Evolutionary conservation across 2,113 vertebrate genomes (phyloP).

Genomic region (Cacatua alba): DNA sequence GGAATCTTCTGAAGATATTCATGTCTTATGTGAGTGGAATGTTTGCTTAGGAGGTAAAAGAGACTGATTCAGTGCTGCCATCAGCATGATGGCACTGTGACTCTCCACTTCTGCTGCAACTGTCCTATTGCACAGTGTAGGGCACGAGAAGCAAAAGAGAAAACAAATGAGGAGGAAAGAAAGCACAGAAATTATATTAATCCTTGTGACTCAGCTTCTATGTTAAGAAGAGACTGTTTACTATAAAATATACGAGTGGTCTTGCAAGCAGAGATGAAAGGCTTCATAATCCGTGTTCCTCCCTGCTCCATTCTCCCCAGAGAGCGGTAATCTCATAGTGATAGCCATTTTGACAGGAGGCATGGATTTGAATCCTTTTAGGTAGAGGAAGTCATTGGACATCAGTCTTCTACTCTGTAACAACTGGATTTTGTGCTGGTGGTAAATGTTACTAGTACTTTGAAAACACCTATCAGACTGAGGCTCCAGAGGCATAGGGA

Average conservation of each 20-base stretch:
- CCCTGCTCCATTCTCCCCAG: fast-evolving
- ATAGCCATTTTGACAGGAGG: not conserved
- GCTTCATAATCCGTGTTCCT: not conserved
- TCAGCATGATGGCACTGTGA: fast-evolving
- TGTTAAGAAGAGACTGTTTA: not conserved
- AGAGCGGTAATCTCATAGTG: not conserved
- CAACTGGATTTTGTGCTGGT: not conserved
- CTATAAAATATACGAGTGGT: not conserved
- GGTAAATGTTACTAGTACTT: not conserved
- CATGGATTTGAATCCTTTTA: not conserved
- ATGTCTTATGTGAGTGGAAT: not conserved
- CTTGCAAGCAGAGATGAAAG: not conserved
- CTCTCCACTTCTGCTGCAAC: not conserved
- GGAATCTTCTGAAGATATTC: not conserved
- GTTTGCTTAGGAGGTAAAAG: not conserved
- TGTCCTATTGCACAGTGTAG: not conserved
- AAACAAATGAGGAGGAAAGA: not conserved
- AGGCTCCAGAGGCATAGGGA: not conserved
- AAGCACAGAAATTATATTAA: too few relatives aligned
- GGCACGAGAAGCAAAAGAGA: not conserved
- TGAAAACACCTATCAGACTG: not conserved
- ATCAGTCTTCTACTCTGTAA: not conserved
- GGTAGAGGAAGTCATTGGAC: not conserved
- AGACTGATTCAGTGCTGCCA: not conserved
- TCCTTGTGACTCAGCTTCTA: not conserved